Evolutionary conservation across 1,140 invertebrate genomes (phyloP).

Genomic region (Cydia strobilella): DNA sequence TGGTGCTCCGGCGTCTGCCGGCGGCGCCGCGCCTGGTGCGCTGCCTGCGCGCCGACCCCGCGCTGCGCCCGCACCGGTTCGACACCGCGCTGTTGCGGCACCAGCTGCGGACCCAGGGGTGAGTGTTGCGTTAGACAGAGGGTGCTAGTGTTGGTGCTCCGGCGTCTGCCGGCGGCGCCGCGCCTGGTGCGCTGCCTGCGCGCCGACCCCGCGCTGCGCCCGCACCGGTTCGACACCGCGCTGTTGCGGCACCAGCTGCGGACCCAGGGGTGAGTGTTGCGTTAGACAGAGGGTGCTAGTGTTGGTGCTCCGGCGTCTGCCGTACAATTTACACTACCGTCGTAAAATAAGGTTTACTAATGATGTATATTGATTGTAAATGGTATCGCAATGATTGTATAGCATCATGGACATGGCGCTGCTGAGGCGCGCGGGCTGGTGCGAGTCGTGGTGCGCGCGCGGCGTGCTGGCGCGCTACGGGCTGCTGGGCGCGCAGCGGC

Average conservation of each 20-base stretch:
- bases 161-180: constrained; percentile 62
- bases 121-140: constrained; percentile 44
- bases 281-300: neutral
- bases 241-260: constrained; percentile 89
- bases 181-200: constrained; percentile 90
- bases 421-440: constrained; percentile 72
- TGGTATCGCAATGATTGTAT: neutral
- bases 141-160: too few species aligned
- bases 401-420: constrained; percentile 74
- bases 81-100: constrained; percentile 87
- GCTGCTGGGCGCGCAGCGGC: constrained; percentile 45
- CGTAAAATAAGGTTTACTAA: too few species aligned
- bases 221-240: constrained; percentile 85
- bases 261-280: constrained; percentile 82
- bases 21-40: constrained; percentile 83
- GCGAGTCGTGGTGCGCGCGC: constrained; percentile 69
- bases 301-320: too few species aligned
- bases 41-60: constrained; percentile 90
- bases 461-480: constrained; percentile 64
- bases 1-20: constrained; percentile 63
- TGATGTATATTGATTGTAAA: neutral
- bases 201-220: constrained; percentile 87
- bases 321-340: too few species aligned
- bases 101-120: constrained; percentile 88
- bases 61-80: constrained; percentile 85